Evolutionary conservation across 2,888 invertebrate species (phyloP).

Genomic region (Molanna angustata): DNA sequence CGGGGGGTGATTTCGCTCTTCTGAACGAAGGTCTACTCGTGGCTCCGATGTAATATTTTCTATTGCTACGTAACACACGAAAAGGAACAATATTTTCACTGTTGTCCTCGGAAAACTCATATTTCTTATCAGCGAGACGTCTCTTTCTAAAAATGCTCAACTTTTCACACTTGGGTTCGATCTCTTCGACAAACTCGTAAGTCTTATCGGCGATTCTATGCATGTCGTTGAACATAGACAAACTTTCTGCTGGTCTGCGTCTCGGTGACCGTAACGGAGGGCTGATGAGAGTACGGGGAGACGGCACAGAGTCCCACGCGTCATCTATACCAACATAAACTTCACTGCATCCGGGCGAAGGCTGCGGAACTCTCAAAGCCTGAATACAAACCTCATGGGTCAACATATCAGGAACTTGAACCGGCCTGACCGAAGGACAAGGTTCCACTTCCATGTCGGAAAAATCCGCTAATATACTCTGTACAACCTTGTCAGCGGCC

Average conservation of each 20-base stretch:
- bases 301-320: constrained; percentile 52
- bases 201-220: constrained; percentile 67
- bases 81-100: constrained; percentile 66
- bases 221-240: constrained; percentile 54
- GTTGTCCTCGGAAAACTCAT: constrained; percentile 82
- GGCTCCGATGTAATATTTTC: constrained; percentile 51
- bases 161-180: constrained; percentile 78
- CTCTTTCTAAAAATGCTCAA: constrained; percentile 82
- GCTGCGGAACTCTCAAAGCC: constrained; percentile 50
- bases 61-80: constrained; percentile 58
- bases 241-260: constrained; percentile 51
- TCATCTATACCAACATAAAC: constrained; percentile 47
- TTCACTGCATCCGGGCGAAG: constrained; percentile 35
- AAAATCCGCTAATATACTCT: constrained; percentile 61
- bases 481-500: constrained; percentile 52
- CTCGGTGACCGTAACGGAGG: constrained; percentile 51
- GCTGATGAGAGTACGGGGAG: constrained; percentile 50
- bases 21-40: constrained; percentile 41
- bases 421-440: constrained; percentile 46
- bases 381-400: constrained; percentile 52
- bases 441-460: constrained; percentile 60
- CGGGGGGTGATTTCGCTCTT: constrained; percentile 48
- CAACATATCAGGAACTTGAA: constrained; percentile 49
- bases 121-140: constrained; percentile 85
- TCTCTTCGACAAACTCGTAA: constrained; percentile 83